A percentile compares a stretch with the other conserved stretches of the same genome.
phyloP scores from a whole-genome alignment of 2,797 vertebrate species.

The Merluccius polli region DNA sequence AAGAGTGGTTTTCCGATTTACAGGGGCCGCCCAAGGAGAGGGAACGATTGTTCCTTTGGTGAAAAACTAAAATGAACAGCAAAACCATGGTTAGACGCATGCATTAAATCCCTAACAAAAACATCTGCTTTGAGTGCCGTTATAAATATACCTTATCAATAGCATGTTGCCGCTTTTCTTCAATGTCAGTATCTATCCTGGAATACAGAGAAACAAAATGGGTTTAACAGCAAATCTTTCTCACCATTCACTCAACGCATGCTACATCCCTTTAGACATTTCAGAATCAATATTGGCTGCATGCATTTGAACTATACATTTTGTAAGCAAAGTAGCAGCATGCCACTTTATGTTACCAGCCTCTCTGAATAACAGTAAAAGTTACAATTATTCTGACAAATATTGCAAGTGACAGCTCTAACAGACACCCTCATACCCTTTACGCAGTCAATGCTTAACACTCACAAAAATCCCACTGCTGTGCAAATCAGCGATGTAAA shows the following conservation, averaged over 20 bases:
- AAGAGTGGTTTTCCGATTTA: constrained; percentile 73
- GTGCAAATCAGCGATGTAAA: too few species aligned
- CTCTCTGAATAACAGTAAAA: not conserved
- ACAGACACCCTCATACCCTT: not conserved
- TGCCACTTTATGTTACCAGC: not conserved
- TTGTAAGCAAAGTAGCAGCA: not conserved
- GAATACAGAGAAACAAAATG: constrained; percentile 5
- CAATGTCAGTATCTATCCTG: constrained; percentile 89
- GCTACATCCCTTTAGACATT: not conserved
- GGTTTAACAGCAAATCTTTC: not conserved
- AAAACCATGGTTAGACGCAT: constrained; percentile 11
- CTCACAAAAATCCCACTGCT: too few species aligned
- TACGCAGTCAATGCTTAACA: too few species aligned
- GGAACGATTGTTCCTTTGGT: constrained; percentile 91
- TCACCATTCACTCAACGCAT: not conserved
- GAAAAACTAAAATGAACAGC: constrained; percentile 81
- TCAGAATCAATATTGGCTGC: not conserved
- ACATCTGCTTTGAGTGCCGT: rapidly evolving
- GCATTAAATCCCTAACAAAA: not conserved
- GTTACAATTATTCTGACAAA: not conserved
- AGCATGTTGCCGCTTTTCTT: constrained; percentile 92
- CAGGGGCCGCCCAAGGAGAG: constrained; percentile 88
- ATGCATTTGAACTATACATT: not conserved
- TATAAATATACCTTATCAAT: constrained; percentile 85
- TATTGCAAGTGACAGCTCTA: not conserved